Base-by-base conservation (phyloP, 2,888 invertebrate species). In the Cremastinae sp. region DNA sequence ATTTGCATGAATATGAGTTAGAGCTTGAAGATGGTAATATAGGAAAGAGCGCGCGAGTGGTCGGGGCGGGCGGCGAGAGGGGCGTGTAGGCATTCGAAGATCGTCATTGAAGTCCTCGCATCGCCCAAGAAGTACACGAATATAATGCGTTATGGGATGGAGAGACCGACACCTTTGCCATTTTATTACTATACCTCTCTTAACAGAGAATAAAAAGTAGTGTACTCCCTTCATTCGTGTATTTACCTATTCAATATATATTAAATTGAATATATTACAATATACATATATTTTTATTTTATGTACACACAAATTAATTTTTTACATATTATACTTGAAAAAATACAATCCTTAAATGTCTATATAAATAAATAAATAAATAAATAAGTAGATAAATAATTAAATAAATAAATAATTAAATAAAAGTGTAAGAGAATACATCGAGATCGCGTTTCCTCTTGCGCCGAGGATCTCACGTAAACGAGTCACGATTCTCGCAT, bases 401-500 rank as follows among this genome's bases (percentile, higher is more conserved):
- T 12, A 18, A 49, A n/a, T 2, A 41, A 5, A 51, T 62, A 51
- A 34, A 49, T 38, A 36, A 18, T 3, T 28, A 28, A 28, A 28
- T 54, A 36, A 8, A 36, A 18, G 58, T 12, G 54, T 38, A 28
- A 36, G 68, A 49, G 56, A 49, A 41, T 59, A 36, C 36, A 56
- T 68, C 49, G 69, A 8, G 28, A 69, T 36, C 18, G 59, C 53
- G 51, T 45, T 53, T 71, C 65, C 75, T 66, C 71, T 49, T 38
- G 61, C 58, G 51, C 62, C 61, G 47, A 69, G 65, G 43, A 70
- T 76, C 65, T 75, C 62, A 65, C 53, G 78, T 74, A 81, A 78
- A 70, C 79, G 75, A 79, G 71, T 74, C 81, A 80, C 81, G 81
- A 76, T 66, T 74, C 34, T 64, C 65, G 79, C 71, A 78, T 80